A percentile compares a stretch with the other conserved stretches of the same genome.
Conservation (phyloP, 2,888 invertebrate species). For the Dasypogon diadema region DNA sequence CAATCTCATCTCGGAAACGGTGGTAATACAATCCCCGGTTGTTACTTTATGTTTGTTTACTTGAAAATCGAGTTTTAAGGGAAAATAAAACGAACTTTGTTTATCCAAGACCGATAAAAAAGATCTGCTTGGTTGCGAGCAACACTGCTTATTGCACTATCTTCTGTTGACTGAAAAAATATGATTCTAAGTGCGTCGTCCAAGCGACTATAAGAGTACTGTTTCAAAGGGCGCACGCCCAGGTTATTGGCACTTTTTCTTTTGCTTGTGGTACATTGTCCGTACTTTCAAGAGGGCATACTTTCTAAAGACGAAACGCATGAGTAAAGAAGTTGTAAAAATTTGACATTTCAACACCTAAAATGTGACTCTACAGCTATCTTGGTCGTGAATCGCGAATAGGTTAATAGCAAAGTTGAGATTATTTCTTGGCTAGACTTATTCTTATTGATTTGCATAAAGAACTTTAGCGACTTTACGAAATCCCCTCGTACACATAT, state of each 20-base stretch:
- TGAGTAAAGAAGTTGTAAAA: not conserved
- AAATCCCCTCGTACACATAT: no score
- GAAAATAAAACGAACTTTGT: not conserved
- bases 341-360: not conserved
- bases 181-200: not conserved
- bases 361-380: no score
- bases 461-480: no score
- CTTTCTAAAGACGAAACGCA: not conserved
- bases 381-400: no score
- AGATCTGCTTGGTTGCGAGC: conserved; percentile 7
- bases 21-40: not conserved
- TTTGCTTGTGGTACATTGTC: not conserved
- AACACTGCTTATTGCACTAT: conserved; percentile 10
- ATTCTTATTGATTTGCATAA: no score
- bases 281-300: not conserved
- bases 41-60: not conserved
- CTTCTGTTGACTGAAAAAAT: conserved; percentile 32
- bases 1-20: conserved; percentile 6
- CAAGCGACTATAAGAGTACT: not conserved
- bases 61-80: not conserved
- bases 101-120: not conserved
- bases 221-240: conserved; percentile 16
- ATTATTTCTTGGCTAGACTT: no score
- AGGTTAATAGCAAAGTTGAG: no score
- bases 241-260: conserved; percentile 13